Evolutionary conservation across 1,140 invertebrate genomes (phyloP).

Genomic region (Penaeus indicus): DNA sequence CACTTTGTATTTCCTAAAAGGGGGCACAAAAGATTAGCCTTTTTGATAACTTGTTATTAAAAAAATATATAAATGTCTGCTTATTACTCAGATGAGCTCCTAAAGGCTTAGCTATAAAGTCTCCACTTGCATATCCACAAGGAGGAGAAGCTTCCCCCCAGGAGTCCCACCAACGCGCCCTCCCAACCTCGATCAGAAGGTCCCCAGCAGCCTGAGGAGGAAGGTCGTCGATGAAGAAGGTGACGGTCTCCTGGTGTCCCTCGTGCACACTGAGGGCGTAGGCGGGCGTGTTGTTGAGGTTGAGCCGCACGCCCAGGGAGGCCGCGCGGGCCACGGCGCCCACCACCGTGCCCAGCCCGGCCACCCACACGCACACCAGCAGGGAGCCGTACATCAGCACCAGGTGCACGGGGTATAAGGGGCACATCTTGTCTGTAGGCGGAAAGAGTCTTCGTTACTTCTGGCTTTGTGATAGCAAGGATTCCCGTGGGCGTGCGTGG

Average conservation of each 20-base stretch:
- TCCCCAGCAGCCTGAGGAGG: constrained; percentile 36
- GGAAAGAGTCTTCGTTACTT: background rate
- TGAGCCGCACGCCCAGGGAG: constrained; percentile 41
- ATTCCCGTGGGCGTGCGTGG: too few relatives aligned
- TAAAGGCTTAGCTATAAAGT: too few relatives aligned
- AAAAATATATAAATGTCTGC: too few relatives aligned
- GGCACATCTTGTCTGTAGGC: constrained; percentile 72
- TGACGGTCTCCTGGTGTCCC: constrained; percentile 67
- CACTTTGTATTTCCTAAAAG: constrained; percentile 49
- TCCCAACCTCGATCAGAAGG: constrained; percentile 63
- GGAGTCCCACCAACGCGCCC: constrained; percentile 12
- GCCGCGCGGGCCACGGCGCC: constrained; percentile 40
- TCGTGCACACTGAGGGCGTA: constrained; percentile 36
- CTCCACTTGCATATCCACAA: too few relatives aligned
- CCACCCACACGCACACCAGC: constrained; percentile 73
- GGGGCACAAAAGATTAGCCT: background rate
- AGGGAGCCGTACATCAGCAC: constrained; percentile 74
- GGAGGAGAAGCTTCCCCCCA: background rate
- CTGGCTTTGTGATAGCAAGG: too few relatives aligned
- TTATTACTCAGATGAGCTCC: too few relatives aligned
- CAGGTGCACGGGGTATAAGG: constrained; percentile 76
- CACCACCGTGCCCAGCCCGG: constrained; percentile 72
- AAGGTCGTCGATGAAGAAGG: constrained; percentile 67
- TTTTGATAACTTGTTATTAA: too few relatives aligned
- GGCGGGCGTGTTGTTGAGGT: constrained; percentile 37